Base-by-base conservation (phyloP, 1,140 invertebrate genomes). In the Aleiodes sp. region DNA sequence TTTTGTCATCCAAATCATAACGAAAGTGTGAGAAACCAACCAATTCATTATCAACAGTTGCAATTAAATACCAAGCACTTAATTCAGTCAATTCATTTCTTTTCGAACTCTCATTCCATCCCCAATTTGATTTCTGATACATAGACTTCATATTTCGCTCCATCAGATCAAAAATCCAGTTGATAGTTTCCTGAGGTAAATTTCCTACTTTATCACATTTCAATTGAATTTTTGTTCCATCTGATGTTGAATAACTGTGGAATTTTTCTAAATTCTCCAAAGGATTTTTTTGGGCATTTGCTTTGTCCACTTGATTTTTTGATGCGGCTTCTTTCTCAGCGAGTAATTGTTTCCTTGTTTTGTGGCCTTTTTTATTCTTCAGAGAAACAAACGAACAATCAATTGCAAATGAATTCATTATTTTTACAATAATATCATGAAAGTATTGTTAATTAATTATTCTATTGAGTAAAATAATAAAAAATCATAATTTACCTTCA, bases 1-100 rank as follows among this genome's bases (percentile, higher is more conserved):
- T 83, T 0, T 89, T 91, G 79, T 91, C 88, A 80, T 96, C 94
- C 73, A 94, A 83, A 78, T 95, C 94, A 87, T 95, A 96, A 70
- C 93, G 87, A 79, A 95, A 96, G 84, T 94, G 93, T 21, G 90
- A 88, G 79, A 92, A 93, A 0, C 89, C 93, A 28, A 93, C 86
- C 24, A 88, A 88, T 72, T 86, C 83, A 1, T 86, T 79, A 19
- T 87, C 76, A 26, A 79, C 76, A 8, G 83, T 82, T 62, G 88
- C 91, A 57, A 93, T 83, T 37, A 93, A 78, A 75, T 90, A 93
- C 76, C 88, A 87, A 0, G 92, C 91, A 77, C 84, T 85, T 29
- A 88, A 82, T 71, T 92, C 91, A 2, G 87, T 90, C 72, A 93
- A 84, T 81, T 93, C 92, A 4, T 87, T 83, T 41, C 85, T 76